Conservation (phyloP, 2,888 invertebrate species). For the Nasonia oneida region DNA sequence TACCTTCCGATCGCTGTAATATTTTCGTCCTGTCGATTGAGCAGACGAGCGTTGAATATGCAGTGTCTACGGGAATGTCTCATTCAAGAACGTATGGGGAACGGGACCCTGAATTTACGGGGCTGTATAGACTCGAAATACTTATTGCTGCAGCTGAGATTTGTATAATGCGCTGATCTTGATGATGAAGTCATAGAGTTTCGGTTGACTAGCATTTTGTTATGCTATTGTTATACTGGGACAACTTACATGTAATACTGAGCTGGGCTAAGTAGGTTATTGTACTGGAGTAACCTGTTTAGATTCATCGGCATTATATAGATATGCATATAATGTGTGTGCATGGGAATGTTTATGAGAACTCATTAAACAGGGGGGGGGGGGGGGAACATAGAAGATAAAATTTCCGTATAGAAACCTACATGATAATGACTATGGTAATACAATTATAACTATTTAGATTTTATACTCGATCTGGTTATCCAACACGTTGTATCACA, state of each 20-base stretch:
- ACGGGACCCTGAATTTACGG: not conserved
- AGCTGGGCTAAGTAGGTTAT: not conserved
- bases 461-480: constrained; percentile 12
- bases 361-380: not conserved
- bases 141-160: not conserved
- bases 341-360: constrained; percentile 32
- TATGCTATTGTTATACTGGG: not conserved
- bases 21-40: not conserved
- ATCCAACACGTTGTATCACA: constrained; percentile 1
- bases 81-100: not conserved
- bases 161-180: not conserved
- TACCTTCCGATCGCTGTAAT: not conserved
- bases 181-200: not conserved
- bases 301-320: not conserved
- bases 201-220: not conserved
- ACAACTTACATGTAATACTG: not conserved
- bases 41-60: not conserved
- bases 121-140: not conserved
- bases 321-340: not conserved
- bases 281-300: constrained; percentile 40
- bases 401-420: constrained; percentile 16
- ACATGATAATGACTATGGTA: constrained; percentile 32
- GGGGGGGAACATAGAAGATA: not conserved
- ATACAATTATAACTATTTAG: constrained; percentile 41
- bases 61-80: not conserved